Base-by-base conservation (phyloP, 2,113 vertebrate genomes). In the Crotophaga sulcirostris region DNA sequence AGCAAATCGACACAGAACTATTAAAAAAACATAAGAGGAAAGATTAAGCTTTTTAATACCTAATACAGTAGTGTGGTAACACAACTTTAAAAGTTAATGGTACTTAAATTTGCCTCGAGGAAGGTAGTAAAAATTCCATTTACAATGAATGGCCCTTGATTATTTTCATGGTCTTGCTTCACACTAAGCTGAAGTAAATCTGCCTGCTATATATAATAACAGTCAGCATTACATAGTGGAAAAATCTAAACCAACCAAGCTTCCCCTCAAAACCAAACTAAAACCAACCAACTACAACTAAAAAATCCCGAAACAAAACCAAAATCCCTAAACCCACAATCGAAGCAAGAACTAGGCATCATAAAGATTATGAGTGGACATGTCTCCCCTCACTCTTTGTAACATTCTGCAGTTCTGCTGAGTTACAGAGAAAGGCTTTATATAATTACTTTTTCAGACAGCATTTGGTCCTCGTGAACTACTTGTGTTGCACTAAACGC, bases 291-390 rank as follows among this genome's bases (percentile, higher is more conserved):
- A 77, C 4, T 3, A 64, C 73, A 49, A 45, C 21, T 25, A 72
- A 49, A 47, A 28, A 60, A 14, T 2, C 8, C 24, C 11, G 23
- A 52, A n/a, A 63, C 21, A 33, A 64, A 78, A 7, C 1, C 5
- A 5, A 49, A n/a, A 33, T 11, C 7, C 17, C 28, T 34, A 47
- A 55, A 10, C 3, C 1, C 5, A 33, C 8, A 69, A 56, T 0
- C 64, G 17, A 28, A 74, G 7, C 16, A 70, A 54, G 18, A 89
- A 64, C 4, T 26, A 13, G 49, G 9, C 4, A 74, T 29, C 40
- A 47, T 6, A 19, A 66, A 54, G 5, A 34, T 54, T 59, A 10
- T 14, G 13, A 80, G 11, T 6, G 5, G 13, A 56, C 10, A 3
- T 12, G 4, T 40, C 20, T 8, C 9, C 23, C 4, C 5, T 63